These are phyloP conservation scores for Siniperca knerii DNA, from an alignment of 2,113 vertebrate species.

Conservation along the genomic window DNA sequence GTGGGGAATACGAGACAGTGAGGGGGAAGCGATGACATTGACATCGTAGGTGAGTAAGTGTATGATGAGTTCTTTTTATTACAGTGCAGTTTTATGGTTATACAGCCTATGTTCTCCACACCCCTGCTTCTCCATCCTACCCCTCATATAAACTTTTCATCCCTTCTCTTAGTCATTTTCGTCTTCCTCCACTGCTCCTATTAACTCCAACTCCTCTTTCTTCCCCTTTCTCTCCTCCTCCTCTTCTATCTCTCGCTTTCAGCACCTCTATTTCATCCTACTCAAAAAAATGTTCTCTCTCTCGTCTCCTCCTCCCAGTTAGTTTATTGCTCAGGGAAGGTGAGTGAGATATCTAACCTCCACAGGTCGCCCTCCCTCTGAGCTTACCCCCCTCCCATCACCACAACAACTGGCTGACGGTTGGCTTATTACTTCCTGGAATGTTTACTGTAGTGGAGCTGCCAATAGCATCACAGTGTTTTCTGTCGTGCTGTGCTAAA, in stretches of 20 bases:
- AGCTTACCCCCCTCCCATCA: constrained; percentile 29
- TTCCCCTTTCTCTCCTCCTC: constrained; percentile 11
- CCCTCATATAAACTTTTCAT: constrained; percentile 52
- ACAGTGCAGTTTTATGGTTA: constrained; percentile 31
- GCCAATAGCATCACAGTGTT: constrained; percentile 7
- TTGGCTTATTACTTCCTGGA: constrained; percentile 66
- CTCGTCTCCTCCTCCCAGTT: constrained; percentile 30
- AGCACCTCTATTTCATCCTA: constrained; percentile 55
- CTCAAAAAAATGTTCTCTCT: constrained; percentile 8
- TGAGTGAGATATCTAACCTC: constrained; percentile 66
- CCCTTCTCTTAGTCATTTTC: constrained; percentile 63
- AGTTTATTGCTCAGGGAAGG: constrained; percentile 61
- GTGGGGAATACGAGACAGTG: constrained; percentile 5
- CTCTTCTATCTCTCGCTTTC: constrained; percentile 35
- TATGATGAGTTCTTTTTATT: constrained; percentile 52
- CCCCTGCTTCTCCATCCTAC: constrained; percentile 17
- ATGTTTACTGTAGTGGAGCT: constrained; percentile 60
- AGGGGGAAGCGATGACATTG: constrained; percentile 44
- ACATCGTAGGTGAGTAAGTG: constrained; percentile 46
- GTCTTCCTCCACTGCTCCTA: constrained; percentile 47
- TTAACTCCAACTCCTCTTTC: constrained; percentile 43
- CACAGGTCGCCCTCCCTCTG: constrained; percentile 43
- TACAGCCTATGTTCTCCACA: constrained; percentile 24
- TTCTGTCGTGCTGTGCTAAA: constrained; percentile 56
- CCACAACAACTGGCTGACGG: constrained; percentile 50